Percentiles rank a stretch among this genome's conserved stretches.
Conservation (phyloP, 1,140 invertebrate species). For the Akabosia matsudoensis region DNA sequence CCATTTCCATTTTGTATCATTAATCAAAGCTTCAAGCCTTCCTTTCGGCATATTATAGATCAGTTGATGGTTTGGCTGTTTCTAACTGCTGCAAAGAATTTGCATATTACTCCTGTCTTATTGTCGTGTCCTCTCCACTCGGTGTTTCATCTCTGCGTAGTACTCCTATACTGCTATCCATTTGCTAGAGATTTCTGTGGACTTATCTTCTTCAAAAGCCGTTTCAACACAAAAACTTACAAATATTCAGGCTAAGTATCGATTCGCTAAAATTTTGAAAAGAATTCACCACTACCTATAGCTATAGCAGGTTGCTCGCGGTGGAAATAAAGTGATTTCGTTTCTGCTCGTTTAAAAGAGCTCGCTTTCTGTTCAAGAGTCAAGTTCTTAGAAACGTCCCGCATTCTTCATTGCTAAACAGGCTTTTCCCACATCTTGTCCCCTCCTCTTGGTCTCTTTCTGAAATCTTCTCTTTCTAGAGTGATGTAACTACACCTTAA, state of each 20-base stretch:
- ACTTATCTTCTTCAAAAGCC: too few relatives aligned
- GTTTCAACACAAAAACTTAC: too few relatives aligned
- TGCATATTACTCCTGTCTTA: neutral
- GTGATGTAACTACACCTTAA: too few relatives aligned
- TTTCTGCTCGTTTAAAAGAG: neutral
- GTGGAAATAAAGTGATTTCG: neutral
- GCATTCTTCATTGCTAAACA: neutral
- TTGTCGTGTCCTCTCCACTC: neutral
- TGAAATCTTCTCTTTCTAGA: too few relatives aligned
- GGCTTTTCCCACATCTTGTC: neutral
- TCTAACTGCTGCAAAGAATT: neutral
- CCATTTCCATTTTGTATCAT: constrained; percentile 24
- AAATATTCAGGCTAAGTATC: too few relatives aligned
- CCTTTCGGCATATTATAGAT: constrained; percentile 20
- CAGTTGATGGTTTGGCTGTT: too few relatives aligned
- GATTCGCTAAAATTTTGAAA: too few relatives aligned
- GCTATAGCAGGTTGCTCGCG: too few relatives aligned
- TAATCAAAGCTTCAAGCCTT: constrained; percentile 19
- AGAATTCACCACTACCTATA: too few relatives aligned
- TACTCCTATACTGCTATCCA: too few relatives aligned
- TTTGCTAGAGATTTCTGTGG: too few relatives aligned
- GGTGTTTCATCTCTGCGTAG: neutral
- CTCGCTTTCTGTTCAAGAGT: neutral
- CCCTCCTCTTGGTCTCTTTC: too few relatives aligned
- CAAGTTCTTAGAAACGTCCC: neutral